Evolutionary conservation across 2,888 invertebrate genomes (phyloP).

Genomic region (Neoscelio sp.): DNA sequence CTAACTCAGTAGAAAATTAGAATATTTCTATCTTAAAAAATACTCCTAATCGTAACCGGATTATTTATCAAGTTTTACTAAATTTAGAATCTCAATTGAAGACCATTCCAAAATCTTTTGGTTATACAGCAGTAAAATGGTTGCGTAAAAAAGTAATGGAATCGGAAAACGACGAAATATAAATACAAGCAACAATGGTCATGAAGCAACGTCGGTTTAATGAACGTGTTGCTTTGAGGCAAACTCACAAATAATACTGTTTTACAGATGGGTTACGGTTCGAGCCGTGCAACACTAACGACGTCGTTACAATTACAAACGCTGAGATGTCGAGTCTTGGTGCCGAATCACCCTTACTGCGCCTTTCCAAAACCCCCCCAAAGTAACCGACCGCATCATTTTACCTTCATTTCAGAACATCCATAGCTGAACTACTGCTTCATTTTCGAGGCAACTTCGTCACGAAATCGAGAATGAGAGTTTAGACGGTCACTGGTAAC

Average conservation of each 20-base stretch:
- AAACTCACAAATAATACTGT: conserved; percentile 69
- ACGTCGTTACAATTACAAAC: conserved; percentile 76
- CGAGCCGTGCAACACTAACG: conserved; percentile 72
- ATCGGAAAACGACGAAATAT: conserved; percentile 50
- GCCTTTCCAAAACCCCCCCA: conserved; percentile 36
- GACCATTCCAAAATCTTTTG: conserved; percentile 40
- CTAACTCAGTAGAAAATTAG: too few species aligned
- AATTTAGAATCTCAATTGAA: conserved; percentile 33
- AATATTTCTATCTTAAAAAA: too few species aligned
- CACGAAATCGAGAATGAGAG: conserved; percentile 64
- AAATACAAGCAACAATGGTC: conserved; percentile 61
- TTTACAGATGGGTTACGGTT: conserved; percentile 66
- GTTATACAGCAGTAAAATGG: conserved; percentile 57
- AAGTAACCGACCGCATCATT: conserved; percentile 67
- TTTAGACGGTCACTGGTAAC: conserved; percentile 55
- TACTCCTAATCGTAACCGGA: too few species aligned
- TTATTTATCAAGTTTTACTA: background rate
- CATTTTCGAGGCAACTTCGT: conserved; percentile 70
- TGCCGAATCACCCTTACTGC: conserved; percentile 53
- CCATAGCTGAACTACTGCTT: conserved; percentile 67
- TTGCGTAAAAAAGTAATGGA: conserved; percentile 50
- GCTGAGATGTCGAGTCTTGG: conserved; percentile 68
- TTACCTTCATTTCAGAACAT: conserved; percentile 68
- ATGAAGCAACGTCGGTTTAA: conserved; percentile 67
- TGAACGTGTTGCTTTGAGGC: conserved; percentile 66